Base-by-base conservation (phyloP, 1,140 invertebrate species). In the Probaryconus sp. region DNA sequence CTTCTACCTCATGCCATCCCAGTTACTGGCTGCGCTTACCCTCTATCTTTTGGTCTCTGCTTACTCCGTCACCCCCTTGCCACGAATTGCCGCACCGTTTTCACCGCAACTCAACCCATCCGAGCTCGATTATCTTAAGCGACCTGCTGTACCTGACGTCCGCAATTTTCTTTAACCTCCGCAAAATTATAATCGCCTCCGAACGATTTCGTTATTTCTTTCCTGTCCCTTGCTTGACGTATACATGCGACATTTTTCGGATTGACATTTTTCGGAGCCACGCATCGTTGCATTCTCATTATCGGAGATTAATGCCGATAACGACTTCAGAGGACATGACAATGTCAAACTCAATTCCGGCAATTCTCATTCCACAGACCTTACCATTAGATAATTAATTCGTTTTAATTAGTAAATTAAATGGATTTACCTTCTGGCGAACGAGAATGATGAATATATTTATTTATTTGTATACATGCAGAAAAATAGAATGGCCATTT, bases 161-260 rank as follows among this genome's bases (percentile, higher is more conserved):
- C 75, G 79, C 84, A 87, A 88, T 87, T 82, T 87, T 82, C 79
- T 77, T 78, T 65, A 83, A 78, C 80, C 76, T 77, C 72, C 43
- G 76, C 80, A 81, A 87, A 87, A 87, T 88, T 87, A 87, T 88
- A 86, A 86, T 80, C 78, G 79, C 77, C 71, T 73, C 71, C 68
- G 35, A 63, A 74, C 55, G 48, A 56, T 60, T 50, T 26, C 37
- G 45, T 65, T 60, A 76, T 55, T 72, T 65, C 42, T 68, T 42
- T 40, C 55, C 38, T 45, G 38, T 63, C 42, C 56, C 50, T 42
- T 35, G 31, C 20, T 45, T 64, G 60, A 64, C 68, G 50, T 37
- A 58, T 61, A 70, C 47, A 61, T 38, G 35, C 28, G 16, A 58
- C 21, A 47, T 45, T 24, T 28, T 35, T 50, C 26, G 10, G 11